These are phyloP conservation scores for Eupithecia inturbata DNA, from an alignment of 2,888 invertebrate genomes.

Conservation along the genomic window DNA sequence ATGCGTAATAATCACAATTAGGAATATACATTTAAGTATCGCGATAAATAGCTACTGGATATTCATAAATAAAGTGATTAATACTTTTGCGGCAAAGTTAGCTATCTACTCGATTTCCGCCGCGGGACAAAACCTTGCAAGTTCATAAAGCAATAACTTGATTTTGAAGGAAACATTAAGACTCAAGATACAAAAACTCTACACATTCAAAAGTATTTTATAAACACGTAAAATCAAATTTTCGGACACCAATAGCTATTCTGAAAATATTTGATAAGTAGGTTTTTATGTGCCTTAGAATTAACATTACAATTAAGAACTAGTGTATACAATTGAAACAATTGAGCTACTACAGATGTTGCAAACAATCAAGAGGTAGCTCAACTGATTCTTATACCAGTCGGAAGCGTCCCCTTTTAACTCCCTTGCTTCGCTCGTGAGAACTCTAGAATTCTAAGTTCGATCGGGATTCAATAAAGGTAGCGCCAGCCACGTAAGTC, in stretches of 20 bases:
- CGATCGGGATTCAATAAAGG: neutral
- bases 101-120: neutral
- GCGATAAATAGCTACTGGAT: too few relatives aligned
- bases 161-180: neutral
- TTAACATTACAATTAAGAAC: neutral
- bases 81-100: neutral
- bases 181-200: neutral
- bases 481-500: too few relatives aligned
- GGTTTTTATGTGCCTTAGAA: neutral
- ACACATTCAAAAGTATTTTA: neutral
- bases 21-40: neutral
- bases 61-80: too few relatives aligned
- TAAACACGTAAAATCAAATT: neutral
- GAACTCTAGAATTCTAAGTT: neutral
- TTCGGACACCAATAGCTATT: neutral
- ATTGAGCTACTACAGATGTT: neutral
- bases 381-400: neutral
- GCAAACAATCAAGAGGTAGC: neutral
- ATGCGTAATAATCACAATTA: neutral
- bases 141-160: neutral
- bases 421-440: neutral
- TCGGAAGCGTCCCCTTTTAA: neutral
- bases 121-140: neutral
- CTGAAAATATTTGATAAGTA: neutral
- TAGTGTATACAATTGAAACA: neutral